Percentiles rank a stretch among this genome's conserved stretches.
These are phyloP conservation scores for Dinomys branickii DNA, from an alignment of 2,113 vertebrate species.

Conservation along the genomic window DNA sequence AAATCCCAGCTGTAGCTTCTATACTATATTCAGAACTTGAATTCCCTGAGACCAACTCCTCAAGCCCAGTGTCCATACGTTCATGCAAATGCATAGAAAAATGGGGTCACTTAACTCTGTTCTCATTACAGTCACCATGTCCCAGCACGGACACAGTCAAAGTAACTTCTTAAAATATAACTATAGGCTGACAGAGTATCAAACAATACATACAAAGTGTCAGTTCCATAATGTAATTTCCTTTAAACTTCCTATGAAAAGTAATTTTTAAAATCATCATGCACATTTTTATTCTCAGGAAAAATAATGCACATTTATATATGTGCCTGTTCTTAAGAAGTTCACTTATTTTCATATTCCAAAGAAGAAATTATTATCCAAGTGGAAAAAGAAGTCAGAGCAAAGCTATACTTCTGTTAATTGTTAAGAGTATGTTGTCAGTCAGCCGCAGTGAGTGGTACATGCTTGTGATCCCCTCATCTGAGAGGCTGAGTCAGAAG, in stretches of 20 bases:
- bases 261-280: background rate
- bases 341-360: background rate
- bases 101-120: background rate
- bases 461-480: too few species aligned
- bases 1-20: background rate
- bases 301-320: background rate
- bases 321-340: background rate
- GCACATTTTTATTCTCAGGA: conserved; percentile 10
- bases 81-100: background rate
- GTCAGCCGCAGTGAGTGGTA: background rate
- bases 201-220: background rate
- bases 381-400: conserved; percentile 12
- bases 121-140: background rate
- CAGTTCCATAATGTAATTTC: background rate
- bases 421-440: background rate
- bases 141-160: background rate
- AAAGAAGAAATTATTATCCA: conserved; percentile 18
- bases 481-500: background rate
- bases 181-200: background rate
- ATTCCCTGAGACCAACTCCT: background rate
- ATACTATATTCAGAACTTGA: background rate
- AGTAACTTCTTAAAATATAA: background rate
- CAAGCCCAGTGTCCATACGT: background rate
- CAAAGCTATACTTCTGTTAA: background rate
- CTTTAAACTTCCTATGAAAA: background rate